Percentiles rank a stretch among this genome's conserved stretches.
phyloP scores from a whole-genome alignment of 2,113 vertebrate genomes.

The Oophaga pumilio region DNA sequence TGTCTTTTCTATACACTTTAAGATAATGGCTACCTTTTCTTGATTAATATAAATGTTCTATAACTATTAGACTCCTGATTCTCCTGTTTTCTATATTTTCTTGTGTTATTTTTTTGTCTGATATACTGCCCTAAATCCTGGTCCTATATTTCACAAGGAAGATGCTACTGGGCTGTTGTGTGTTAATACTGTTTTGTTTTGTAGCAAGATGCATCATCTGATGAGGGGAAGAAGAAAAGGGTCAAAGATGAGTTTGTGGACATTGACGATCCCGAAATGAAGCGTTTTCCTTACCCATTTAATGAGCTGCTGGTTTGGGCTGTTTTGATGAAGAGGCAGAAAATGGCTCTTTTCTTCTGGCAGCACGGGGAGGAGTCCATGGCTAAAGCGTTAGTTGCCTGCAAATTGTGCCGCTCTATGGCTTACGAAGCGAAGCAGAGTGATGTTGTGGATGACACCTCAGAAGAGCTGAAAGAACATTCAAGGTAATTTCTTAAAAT shows the following conservation, averaged over 20 bases:
- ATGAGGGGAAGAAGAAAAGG: slow-evolving; percentile 92
- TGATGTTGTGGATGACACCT: slow-evolving; percentile 95
- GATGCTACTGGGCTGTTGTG: neutral
- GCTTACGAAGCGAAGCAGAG: slow-evolving; percentile 96
- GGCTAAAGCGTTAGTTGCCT: slow-evolving; percentile 97
- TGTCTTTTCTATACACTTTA: too few species aligned
- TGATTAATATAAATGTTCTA: too few species aligned
- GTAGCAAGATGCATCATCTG: slow-evolving; percentile 75
- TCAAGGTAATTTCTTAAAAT: slow-evolving; percentile 77
- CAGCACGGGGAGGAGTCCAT: slow-evolving; percentile 98
- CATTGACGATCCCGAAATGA: slow-evolving; percentile 95
- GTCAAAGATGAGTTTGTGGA: slow-evolving; percentile 97
- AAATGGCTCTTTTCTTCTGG: slow-evolving; percentile 98
- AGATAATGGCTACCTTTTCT: too few species aligned
- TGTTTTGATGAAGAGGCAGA: slow-evolving; percentile 96
- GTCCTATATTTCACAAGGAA: too few species aligned
- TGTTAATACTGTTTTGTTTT: slow-evolving; percentile 45
- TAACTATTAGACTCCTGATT: too few species aligned
- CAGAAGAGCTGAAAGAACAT: slow-evolving; percentile 94
- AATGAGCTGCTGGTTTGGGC: slow-evolving; percentile 97
- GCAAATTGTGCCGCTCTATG: slow-evolving; percentile 95
- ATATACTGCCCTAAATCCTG: too few species aligned
- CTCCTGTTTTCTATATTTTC: too few species aligned
- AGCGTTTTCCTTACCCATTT: slow-evolving; percentile 94
- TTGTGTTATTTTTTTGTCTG: too few species aligned